Percentiles rank a stretch among this genome's conserved stretches.
These are phyloP conservation scores for Chrysoperla carnea DNA, from an alignment of 1,140 invertebrate species.

Conservation along the genomic window DNA sequence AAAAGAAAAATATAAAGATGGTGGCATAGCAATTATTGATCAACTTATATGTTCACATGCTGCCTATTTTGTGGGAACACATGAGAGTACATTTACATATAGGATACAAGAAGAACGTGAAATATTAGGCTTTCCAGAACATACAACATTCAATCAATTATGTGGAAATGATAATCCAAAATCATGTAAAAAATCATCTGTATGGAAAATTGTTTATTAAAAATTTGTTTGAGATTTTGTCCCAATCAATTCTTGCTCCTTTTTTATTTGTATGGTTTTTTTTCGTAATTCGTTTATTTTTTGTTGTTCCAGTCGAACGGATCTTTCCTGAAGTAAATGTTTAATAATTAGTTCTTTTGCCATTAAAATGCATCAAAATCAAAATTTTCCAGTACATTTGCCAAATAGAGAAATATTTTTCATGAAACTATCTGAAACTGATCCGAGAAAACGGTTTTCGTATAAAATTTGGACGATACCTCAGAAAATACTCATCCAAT, in stretches of 20 bases:
- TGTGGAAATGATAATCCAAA: constrained; percentile 37
- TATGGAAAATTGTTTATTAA: constrained; percentile 30
- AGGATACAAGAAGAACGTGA: constrained; percentile 94
- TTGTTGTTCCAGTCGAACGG: neutral
- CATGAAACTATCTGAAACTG: neutral
- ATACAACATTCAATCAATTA: constrained; percentile 78
- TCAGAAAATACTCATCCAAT: no score
- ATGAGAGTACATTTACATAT: constrained; percentile 90
- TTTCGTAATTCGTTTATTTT: neutral
- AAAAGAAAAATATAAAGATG: constrained; percentile 49
- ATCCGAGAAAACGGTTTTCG: no score
- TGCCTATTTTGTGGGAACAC: constrained; percentile 76
- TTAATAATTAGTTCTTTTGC: neutral
- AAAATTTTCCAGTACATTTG: neutral
- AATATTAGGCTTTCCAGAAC: constrained; percentile 67
- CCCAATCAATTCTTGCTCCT: neutral
- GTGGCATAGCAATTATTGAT: constrained; percentile 85
- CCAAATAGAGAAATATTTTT: neutral
- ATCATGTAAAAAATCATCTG: constrained; percentile 23
- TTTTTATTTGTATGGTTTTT: neutral
- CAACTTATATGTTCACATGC: constrained; percentile 88
- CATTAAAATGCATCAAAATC: neutral
- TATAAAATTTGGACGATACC: no score
- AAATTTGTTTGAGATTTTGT: neutral
- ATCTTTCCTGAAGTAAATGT: neutral